phyloP scores from a whole-genome alignment of 2,797 vertebrate species.

The Brachymystax lenok region DNA sequence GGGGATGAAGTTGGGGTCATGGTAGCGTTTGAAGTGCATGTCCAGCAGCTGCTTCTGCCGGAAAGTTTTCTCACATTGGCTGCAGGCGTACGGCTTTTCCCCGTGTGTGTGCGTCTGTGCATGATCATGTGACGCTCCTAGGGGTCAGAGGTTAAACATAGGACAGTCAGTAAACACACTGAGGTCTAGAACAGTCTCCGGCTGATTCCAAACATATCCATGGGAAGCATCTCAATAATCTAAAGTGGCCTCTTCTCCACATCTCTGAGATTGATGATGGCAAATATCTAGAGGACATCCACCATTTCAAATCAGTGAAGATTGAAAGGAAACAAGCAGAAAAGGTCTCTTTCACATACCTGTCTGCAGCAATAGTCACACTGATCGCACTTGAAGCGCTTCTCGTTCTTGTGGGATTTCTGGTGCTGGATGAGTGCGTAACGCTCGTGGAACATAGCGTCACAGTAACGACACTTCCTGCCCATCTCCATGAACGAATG shows the following conservation, averaged over 20 bases:
- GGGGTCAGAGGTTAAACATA: neutral
- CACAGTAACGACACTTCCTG: slow-evolving; percentile 96
- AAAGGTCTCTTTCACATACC: slow-evolving; percentile 80
- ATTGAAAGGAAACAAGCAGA: neutral
- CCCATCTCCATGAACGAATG: slow-evolving; percentile 97
- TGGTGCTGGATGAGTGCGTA: slow-evolving; percentile 98
- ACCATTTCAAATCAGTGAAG: neutral
- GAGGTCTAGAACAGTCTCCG: slow-evolving; percentile 1
- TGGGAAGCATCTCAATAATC: neutral
- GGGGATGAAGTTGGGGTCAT: slow-evolving; percentile 94
- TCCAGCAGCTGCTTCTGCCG: slow-evolving; percentile 97
- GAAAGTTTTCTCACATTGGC: slow-evolving; percentile 97
- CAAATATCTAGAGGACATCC: neutral
- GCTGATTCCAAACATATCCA: neutral
- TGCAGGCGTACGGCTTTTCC: slow-evolving; percentile 97
- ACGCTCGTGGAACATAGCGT: slow-evolving; percentile 94
- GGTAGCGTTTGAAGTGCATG: slow-evolving; percentile 98
- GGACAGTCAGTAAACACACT: neutral
- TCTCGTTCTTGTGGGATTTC: slow-evolving; percentile 98
- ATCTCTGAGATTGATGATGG: neutral
- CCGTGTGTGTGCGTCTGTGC: slow-evolving; percentile 97
- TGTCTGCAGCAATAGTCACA: slow-evolving; percentile 98
- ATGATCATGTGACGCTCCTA: slow-evolving; percentile 99
- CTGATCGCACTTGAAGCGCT: slow-evolving; percentile 97
- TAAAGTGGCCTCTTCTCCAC: neutral